Percentiles rank a stretch among this genome's conserved stretches.
These are phyloP conservation scores for Thalassaphorura encarpata DNA, from an alignment of 1,140 invertebrate species.

Conservation along the genomic window DNA sequence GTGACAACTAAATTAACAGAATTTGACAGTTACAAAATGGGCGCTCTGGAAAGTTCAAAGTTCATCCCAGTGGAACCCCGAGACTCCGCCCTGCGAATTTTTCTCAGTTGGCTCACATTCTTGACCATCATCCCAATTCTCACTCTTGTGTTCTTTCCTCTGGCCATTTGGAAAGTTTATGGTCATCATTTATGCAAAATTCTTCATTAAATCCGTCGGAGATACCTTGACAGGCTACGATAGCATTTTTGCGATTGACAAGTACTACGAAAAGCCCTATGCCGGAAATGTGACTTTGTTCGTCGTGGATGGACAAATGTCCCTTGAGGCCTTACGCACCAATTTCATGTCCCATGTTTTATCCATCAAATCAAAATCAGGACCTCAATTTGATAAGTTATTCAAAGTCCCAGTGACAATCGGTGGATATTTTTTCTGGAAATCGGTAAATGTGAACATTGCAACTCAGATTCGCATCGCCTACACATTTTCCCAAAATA, in stretches of 20 bases:
- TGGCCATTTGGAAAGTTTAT: constrained; percentile 1
- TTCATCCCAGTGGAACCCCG: too few relatives aligned
- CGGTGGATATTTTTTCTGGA: constrained; percentile 30
- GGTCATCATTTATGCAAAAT: neutral
- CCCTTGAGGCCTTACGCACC: constrained; percentile 8
- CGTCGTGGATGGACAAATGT: constrained; percentile 14
- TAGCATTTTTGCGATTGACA: constrained; percentile 25
- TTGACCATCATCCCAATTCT: neutral
- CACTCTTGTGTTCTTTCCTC: constrained; percentile 1
- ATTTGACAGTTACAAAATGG: too few relatives aligned
- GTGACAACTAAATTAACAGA: too few relatives aligned
- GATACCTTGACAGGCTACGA: constrained; percentile 20
- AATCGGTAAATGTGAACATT: constrained; percentile 11
- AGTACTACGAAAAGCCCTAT: constrained; percentile 15
- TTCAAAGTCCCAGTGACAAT: constrained; percentile 16
- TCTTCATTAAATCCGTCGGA: neutral
- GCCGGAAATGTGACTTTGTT: constrained; percentile 26
- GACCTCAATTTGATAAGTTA: constrained; percentile 18
- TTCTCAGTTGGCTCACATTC: neutral
- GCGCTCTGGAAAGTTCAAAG: too few relatives aligned
- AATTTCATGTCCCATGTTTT: constrained; percentile 11
- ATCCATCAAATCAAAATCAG: constrained; percentile 7
- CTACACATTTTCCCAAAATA: constrained; percentile 15
- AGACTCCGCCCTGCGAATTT: too few relatives aligned
- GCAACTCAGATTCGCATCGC: constrained; percentile 9